A percentile compares a stretch with the other conserved stretches of the same genome.
Conservation (phyloP, 2,888 invertebrate species). For the Camponotus fellah region DNA sequence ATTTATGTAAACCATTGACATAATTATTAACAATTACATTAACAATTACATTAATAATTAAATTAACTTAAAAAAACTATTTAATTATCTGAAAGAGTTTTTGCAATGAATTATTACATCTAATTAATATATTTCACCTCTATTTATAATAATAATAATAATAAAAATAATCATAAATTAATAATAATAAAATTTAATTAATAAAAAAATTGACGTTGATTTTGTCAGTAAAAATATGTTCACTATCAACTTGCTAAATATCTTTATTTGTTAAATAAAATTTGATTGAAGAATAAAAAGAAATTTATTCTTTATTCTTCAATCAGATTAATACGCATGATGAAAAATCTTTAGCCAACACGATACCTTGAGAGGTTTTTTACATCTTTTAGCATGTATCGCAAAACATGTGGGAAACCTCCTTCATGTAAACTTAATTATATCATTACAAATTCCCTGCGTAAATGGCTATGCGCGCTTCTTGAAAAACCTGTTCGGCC, state of each 20-base stretch:
- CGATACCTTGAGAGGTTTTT: neutral
- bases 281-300: neutral
- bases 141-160: neutral
- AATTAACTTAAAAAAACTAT: too few species aligned
- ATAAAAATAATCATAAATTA: neutral
- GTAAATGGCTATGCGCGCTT: constrained; percentile 26
- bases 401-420: neutral
- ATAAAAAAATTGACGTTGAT: neutral
- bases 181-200: neutral
- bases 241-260: neutral
- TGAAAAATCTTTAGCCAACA: neutral
- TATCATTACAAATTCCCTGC: constrained; percentile 40
- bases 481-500: constrained; percentile 30
- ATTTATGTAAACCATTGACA: constrained; percentile 37
- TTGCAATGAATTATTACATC: neutral
- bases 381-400: neutral
- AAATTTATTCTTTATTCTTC: neutral
- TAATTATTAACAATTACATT: constrained; percentile 5
- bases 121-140: neutral
- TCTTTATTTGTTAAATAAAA: neutral
- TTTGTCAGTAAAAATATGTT: neutral
- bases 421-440: constrained; percentile 36
- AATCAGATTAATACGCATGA: neutral
- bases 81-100: too few species aligned
- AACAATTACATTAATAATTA: neutral